phyloP scores from a whole-genome alignment of 2,113 vertebrate species.

The Bubo scandiacus region DNA sequence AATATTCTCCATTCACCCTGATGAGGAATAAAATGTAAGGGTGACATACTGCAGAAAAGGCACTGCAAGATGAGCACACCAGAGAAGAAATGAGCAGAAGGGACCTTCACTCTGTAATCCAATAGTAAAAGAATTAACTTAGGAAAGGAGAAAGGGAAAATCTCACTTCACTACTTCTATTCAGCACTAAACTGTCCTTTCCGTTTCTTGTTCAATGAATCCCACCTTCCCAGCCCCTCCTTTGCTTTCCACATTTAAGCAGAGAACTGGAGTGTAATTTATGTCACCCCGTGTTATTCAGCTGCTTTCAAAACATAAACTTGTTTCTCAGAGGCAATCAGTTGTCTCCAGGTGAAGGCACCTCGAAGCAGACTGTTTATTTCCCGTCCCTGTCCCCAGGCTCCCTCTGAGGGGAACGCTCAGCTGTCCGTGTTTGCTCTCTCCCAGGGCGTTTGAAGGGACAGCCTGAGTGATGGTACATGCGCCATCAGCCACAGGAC shows the following conservation, averaged over 20 bases:
- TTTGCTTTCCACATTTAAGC: background rate
- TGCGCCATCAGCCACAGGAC: slow-evolving; percentile 20
- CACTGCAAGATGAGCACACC: background rate
- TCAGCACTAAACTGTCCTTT: background rate
- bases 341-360: background rate
- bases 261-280: background rate
- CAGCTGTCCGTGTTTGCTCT: background rate
- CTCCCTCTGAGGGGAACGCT: background rate
- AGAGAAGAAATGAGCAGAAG: background rate
- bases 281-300: background rate
- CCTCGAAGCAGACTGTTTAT: background rate
- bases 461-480: background rate
- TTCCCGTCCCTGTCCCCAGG: background rate
- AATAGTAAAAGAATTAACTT: background rate
- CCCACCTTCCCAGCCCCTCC: background rate
- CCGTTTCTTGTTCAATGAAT: background rate
- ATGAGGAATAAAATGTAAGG: background rate
- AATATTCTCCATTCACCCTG: background rate
- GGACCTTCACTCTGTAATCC: background rate
- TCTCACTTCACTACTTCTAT: background rate
- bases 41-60: background rate
- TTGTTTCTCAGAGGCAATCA: background rate
- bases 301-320: background rate
- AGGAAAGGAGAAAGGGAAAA: background rate
- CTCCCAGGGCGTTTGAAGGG: background rate